phyloP scores from a whole-genome alignment of 1,140 invertebrate genomes.

The Drosophila tani region DNA sequence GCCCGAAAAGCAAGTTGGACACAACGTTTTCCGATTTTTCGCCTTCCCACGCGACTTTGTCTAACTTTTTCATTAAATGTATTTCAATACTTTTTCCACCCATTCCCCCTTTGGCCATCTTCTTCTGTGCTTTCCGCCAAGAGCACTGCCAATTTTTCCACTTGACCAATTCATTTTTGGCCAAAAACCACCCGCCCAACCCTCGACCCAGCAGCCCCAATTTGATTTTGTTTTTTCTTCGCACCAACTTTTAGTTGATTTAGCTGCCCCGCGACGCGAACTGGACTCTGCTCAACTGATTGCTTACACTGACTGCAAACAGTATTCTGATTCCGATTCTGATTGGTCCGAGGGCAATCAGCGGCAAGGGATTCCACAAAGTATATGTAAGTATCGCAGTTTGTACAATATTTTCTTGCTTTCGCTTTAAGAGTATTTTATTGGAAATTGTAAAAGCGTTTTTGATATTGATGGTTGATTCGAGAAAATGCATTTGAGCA shows the following conservation, averaged over 20 bases:
- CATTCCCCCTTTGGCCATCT: neutral
- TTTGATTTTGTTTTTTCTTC: constrained; percentile 82
- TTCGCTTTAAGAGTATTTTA: neutral
- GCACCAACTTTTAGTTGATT: constrained; percentile 82
- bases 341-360: constrained; percentile 44
- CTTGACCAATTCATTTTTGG: constrained; percentile 81
- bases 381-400: neutral
- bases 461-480: neutral
- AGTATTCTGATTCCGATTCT: constrained; percentile 47
- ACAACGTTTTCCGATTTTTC: constrained; percentile 40
- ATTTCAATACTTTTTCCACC: constrained; percentile 75
- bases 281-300: constrained; percentile 67
- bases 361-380: constrained; percentile 20
- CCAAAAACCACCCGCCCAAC: neutral
- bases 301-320: constrained; percentile 60
- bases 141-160: constrained; percentile 76
- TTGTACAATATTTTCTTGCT: constrained; percentile 8
- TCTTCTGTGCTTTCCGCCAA: constrained; percentile 16
- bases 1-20: constrained; percentile 33
- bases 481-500: neutral
- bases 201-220: constrained; percentile 35
- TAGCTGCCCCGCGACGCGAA: constrained; percentile 71
- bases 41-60: constrained; percentile 55
- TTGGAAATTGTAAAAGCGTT: neutral
- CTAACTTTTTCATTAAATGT: constrained; percentile 83